Percentiles rank a stretch among this genome's conserved stretches.
Evolutionary conservation across 2,113 vertebrate species (phyloP).

Genomic region (Xiphias gladius): DNA sequence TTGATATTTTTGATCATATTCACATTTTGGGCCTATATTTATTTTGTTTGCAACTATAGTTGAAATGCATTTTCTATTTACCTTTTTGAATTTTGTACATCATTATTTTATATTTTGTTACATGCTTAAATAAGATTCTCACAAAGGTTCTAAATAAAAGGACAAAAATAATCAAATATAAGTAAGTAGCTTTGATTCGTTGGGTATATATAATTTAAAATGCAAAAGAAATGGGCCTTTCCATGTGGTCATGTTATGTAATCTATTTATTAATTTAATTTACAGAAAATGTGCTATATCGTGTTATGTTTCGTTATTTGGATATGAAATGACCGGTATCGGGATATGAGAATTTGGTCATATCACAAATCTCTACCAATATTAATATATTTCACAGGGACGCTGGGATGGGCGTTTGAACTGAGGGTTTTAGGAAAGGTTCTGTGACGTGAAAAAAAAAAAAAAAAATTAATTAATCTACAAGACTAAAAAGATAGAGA

Average conservation of each 20-base stretch:
- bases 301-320: neutral
- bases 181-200: too few relatives aligned
- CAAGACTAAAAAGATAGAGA: constrained; percentile 25
- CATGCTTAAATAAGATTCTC: too few relatives aligned
- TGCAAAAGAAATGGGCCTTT: neutral
- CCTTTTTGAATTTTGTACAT: too few relatives aligned
- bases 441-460: neutral
- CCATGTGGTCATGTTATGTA: neutral
- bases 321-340: neutral
- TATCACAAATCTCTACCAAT: neutral
- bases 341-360: neutral
- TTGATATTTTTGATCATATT: too few relatives aligned
- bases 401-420: neutral
- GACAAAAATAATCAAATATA: too few relatives aligned
- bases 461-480: neutral
- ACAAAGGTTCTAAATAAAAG: too few relatives aligned
- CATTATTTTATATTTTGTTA: too few relatives aligned
- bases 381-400: neutral
- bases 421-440: neutral
- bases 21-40: too few relatives aligned
- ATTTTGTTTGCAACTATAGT: too few relatives aligned
- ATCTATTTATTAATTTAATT: neutral
- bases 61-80: too few relatives aligned
- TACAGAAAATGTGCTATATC: neutral
- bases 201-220: neutral